phyloP scores from a whole-genome alignment of 2,888 invertebrate species.

The Neuroscelio doddi region DNA sequence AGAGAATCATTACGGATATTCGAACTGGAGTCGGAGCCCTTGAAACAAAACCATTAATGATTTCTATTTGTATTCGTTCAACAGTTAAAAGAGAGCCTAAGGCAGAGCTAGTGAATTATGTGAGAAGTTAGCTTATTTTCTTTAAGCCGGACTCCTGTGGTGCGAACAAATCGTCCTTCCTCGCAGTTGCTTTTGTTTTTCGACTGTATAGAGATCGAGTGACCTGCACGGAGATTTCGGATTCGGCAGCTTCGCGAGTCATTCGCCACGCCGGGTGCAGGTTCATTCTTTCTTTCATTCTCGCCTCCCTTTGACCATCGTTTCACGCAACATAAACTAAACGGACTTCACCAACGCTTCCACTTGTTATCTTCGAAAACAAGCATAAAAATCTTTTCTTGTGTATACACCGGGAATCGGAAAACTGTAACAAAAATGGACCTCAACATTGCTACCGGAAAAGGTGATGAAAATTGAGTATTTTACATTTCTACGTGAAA shows the following conservation, averaged over 20 bases:
- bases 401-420: too few species aligned
- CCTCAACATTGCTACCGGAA: not conserved
- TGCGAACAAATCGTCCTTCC: constrained; percentile 70
- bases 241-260: constrained; percentile 39
- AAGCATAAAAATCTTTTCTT: too few species aligned
- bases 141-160: constrained; percentile 68
- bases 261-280: constrained; percentile 17
- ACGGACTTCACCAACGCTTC: too few species aligned
- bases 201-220: constrained; percentile 33
- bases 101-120: constrained; percentile 64
- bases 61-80: constrained; percentile 68
- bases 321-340: not conserved
- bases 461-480: not conserved
- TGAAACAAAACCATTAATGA: constrained; percentile 71
- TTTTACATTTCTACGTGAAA: too few species aligned
- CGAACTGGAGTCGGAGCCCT: constrained; percentile 51
- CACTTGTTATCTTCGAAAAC: too few species aligned
- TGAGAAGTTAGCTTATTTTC: constrained; percentile 69
- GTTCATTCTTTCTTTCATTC: constrained; percentile 9
- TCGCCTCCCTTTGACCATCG: constrained; percentile 26
- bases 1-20: constrained; percentile 64
- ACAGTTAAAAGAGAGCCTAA: constrained; percentile 44
- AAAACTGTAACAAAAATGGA: not conserved
- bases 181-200: constrained; percentile 56
- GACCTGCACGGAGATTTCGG: constrained; percentile 21